Percentiles rank a stretch among this genome's conserved stretches.
Conservation (phyloP, 2,113 vertebrate genomes). For the Cygnus atratus region DNA sequence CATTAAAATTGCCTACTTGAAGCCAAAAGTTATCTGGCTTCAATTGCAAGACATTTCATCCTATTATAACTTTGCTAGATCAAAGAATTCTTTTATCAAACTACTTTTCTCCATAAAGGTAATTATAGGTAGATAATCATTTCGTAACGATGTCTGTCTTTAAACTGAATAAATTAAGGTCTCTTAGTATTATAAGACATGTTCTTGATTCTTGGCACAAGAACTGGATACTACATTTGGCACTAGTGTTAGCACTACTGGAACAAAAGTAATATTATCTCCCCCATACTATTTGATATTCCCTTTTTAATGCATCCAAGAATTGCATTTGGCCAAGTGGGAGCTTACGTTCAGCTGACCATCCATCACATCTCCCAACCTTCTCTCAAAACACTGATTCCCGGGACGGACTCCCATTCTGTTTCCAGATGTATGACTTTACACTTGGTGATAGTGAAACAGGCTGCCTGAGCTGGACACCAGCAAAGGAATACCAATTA, state of each 20-base stretch:
- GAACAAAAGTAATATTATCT: constrained; percentile 49
- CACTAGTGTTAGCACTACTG: constrained; percentile 38
- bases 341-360: constrained; percentile 23
- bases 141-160: background rate
- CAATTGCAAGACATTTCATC: constrained; percentile 10
- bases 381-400: constrained; percentile 1
- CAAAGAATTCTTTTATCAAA: constrained; percentile 48
- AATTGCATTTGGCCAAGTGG: constrained; percentile 54
- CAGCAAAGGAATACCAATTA: background rate
- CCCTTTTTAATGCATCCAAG: constrained; percentile 64
- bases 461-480: background rate
- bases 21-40: constrained; percentile 14
- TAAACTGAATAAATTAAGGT: background rate
- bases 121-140: constrained; percentile 35
- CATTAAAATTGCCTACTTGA: constrained; percentile 29
- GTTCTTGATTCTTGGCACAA: constrained; percentile 32
- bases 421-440: constrained; percentile 16
- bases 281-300: constrained; percentile 39
- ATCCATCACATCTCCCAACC: constrained; percentile 11
- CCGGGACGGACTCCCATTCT: background rate
- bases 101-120: constrained; percentile 8
- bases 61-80: constrained; percentile 6
- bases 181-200: background rate
- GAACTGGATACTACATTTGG: constrained; percentile 45
- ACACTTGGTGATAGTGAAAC: background rate